A percentile compares a stretch with the other conserved stretches of the same genome.
These are phyloP conservation scores for Caenorhabditis sp. DNA, from an alignment of 2,888 invertebrate species.

Conservation along the genomic window DNA sequence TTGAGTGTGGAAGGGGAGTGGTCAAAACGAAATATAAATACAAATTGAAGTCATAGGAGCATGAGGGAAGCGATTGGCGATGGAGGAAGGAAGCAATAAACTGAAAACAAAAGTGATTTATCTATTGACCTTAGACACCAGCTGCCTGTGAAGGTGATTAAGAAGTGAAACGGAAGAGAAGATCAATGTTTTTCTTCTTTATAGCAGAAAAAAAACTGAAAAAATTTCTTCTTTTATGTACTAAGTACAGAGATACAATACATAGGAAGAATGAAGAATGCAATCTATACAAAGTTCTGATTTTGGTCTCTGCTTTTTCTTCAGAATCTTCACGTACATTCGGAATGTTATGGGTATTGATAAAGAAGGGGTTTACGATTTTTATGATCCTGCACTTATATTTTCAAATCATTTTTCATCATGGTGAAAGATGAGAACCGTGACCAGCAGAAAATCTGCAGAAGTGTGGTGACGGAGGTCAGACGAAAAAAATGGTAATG, in stretches of 20 bases:
- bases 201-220: background rate
- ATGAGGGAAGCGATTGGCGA: no score
- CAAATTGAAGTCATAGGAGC: no score
- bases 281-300: conserved; percentile 6
- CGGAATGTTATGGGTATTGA: no score
- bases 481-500: background rate
- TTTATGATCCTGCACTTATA: background rate
- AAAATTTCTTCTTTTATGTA: background rate
- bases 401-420: no score
- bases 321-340: no score
- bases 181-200: no score
- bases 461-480: background rate
- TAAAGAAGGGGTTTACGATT: background rate
- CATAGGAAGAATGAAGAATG: background rate
- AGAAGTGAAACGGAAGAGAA: background rate
- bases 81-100: background rate
- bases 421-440: no score
- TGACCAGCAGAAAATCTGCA: background rate
- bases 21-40: background rate
- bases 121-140: conserved; percentile 54
- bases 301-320: conserved; percentile 15
- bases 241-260: background rate
- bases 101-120: conserved; percentile 60
- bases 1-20: conserved; percentile 6
- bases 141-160: background rate